phyloP scores from a whole-genome alignment of 2,113 vertebrate genomes.

The Ramphastos sulfuratus region DNA sequence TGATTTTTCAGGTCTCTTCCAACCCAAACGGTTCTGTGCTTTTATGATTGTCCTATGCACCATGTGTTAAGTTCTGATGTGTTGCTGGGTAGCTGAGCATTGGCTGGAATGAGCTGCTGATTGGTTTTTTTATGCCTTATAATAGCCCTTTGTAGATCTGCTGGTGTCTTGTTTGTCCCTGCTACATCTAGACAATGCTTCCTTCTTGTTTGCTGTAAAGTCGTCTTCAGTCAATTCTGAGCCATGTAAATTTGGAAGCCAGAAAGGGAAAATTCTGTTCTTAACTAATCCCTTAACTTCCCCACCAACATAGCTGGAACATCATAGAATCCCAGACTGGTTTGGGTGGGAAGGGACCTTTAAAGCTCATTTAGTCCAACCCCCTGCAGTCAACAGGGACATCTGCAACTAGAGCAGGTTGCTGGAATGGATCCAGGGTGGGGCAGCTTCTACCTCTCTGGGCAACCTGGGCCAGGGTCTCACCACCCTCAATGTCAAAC shows the following conservation, averaged over 20 bases:
- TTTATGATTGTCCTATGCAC: neutral
- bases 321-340: too few species aligned
- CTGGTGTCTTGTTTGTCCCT: conserved; percentile 15
- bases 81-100: neutral
- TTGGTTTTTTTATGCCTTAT: neutral
- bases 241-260: neutral
- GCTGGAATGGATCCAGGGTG: too few species aligned
- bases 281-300: neutral
- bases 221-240: neutral
- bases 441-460: too few species aligned
- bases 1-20: too few species aligned
- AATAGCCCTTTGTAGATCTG: conserved; percentile 14
- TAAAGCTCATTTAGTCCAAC: too few species aligned
- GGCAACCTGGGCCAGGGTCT: too few species aligned
- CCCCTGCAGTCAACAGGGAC: too few species aligned
- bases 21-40: too few species aligned
- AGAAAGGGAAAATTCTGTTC: neutral
- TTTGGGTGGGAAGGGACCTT: too few species aligned
- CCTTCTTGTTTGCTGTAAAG: conserved; percentile 1
- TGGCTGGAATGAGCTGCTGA: neutral
- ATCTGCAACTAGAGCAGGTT: too few species aligned
- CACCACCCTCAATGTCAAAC: too few species aligned
- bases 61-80: neutral
- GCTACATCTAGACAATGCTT: neutral
- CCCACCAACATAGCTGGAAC: neutral